Conservation (phyloP, 2,113 vertebrate species). For the Phodopus roborovskii region DNA sequence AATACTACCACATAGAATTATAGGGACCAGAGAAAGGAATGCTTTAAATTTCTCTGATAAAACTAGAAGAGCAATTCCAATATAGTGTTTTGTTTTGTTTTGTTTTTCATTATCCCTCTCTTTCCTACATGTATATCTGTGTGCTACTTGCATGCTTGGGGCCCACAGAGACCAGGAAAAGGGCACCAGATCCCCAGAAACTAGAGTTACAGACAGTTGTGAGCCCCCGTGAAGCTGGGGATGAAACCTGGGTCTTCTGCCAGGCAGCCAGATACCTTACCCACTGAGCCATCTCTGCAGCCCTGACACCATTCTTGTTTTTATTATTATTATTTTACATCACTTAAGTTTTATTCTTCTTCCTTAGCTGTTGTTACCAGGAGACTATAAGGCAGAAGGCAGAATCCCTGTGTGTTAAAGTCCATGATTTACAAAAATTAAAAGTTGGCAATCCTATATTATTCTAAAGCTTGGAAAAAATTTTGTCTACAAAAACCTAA, state of each 20-base stretch:
- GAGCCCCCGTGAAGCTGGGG: not conserved
- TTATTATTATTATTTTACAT: not conserved
- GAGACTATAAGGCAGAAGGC: not conserved
- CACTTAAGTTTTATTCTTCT: not conserved
- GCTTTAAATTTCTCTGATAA: constrained; percentile 2
- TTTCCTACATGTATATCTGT: not conserved
- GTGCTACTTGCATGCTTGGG: not conserved
- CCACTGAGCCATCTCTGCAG: not conserved
- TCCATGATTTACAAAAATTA: constrained; percentile 25
- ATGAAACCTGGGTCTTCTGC: not conserved
- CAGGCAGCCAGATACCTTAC: not conserved
- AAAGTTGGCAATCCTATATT: not conserved
- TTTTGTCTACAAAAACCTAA: constrained; percentile 31
- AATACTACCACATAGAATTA: constrained; percentile 1
- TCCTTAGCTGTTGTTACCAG: not conserved
- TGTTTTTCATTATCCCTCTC: not conserved
- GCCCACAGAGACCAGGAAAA: not conserved
- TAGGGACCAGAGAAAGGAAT: not conserved
- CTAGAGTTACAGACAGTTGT: not conserved
- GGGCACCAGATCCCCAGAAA: not conserved
- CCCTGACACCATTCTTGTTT: not conserved
- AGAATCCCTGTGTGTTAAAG: not conserved
- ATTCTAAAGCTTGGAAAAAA: not conserved
- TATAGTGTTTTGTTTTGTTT: no score
- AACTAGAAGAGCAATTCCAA: constrained; percentile 44